Conservation (phyloP, 2,888 invertebrate genomes). For the Papilio gigon region DNA sequence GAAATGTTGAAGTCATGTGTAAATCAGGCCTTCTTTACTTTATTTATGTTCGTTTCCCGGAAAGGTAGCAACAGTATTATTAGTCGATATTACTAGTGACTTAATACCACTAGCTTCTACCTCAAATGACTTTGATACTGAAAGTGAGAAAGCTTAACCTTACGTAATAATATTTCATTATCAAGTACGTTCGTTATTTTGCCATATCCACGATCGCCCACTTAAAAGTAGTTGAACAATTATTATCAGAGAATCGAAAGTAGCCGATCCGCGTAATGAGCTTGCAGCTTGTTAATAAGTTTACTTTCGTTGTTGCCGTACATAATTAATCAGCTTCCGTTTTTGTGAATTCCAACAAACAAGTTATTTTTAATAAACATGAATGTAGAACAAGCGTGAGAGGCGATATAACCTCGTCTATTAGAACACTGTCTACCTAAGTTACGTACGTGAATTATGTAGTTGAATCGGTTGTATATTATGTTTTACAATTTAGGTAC, state of each 20-base stretch:
- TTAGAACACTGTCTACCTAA: too few relatives aligned
- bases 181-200: conserved; percentile 17
- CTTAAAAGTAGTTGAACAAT: conserved; percentile 26
- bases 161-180: conserved; percentile 8
- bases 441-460: too few relatives aligned
- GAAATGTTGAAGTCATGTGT: too few relatives aligned
- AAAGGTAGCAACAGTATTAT: not conserved
- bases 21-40: not conserved
- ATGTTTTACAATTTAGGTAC: too few relatives aligned
- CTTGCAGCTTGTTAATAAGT: conserved; percentile 44
- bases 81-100: not conserved
- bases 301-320: conserved; percentile 34
- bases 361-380: not conserved
- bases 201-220: conserved; percentile 16
- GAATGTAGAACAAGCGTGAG: too few relatives aligned
- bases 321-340: conserved; percentile 10
- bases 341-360: not conserved
- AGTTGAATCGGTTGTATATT: too few relatives aligned
- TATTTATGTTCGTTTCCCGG: not conserved
- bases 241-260: conserved; percentile 37
- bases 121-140: not conserved
- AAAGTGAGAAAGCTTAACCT: conserved; percentile 11
- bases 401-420: too few relatives aligned
- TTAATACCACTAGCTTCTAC: not conserved
- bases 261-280: conserved; percentile 44